Percentiles rank a stretch among this genome's conserved stretches.
These are phyloP conservation scores for Oryzias woworae DNA, from an alignment of 2,113 vertebrate species.

Conservation along the genomic window DNA sequence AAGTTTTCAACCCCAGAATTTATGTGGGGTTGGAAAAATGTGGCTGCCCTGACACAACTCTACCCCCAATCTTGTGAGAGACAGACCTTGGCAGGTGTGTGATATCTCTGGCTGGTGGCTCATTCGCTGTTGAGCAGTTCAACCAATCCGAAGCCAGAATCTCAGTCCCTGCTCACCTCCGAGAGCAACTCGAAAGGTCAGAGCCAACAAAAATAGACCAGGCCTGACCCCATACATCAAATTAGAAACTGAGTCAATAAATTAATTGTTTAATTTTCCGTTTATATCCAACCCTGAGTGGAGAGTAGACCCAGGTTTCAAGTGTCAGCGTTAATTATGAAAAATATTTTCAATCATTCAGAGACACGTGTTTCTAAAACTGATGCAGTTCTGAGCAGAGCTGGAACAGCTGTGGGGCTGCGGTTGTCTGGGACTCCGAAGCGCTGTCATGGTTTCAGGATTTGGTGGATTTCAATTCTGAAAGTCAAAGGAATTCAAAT, in stretches of 20 bases:
- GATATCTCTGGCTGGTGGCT: slow-evolving; percentile 24
- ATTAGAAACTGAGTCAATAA: slow-evolving; percentile 35
- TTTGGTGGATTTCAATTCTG: neutral
- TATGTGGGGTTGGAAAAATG: slow-evolving; percentile 24
- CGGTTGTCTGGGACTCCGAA: neutral
- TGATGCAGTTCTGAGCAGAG: slow-evolving; percentile 1
- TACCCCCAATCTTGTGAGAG: slow-evolving; percentile 50
- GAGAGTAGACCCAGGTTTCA: slow-evolving; percentile 27
- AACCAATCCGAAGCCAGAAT: slow-evolving; percentile 37
- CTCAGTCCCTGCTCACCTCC: slow-evolving; percentile 1
- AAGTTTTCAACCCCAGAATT: neutral
- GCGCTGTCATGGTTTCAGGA: neutral
- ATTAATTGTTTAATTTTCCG: slow-evolving; percentile 15
- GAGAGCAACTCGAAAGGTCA: slow-evolving; percentile 34
- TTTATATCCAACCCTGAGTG: slow-evolving; percentile 35
- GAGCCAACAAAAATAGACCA: slow-evolving; percentile 13
- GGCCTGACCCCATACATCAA: slow-evolving; percentile 35
- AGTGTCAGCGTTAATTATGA: slow-evolving; percentile 40
- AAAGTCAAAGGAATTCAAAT: too few relatives aligned
- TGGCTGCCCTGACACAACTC: slow-evolving; percentile 43
- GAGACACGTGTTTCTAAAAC: slow-evolving; percentile 9
- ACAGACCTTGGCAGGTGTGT: slow-evolving; percentile 68
- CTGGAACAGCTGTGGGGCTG: neutral
- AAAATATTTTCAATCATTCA: slow-evolving; percentile 52
- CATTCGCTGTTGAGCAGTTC: slow-evolving; percentile 28